A percentile compares a stretch with the other conserved stretches of the same genome.
phyloP scores from a whole-genome alignment of 1,140 invertebrate species.

The Lerema accius region DNA sequence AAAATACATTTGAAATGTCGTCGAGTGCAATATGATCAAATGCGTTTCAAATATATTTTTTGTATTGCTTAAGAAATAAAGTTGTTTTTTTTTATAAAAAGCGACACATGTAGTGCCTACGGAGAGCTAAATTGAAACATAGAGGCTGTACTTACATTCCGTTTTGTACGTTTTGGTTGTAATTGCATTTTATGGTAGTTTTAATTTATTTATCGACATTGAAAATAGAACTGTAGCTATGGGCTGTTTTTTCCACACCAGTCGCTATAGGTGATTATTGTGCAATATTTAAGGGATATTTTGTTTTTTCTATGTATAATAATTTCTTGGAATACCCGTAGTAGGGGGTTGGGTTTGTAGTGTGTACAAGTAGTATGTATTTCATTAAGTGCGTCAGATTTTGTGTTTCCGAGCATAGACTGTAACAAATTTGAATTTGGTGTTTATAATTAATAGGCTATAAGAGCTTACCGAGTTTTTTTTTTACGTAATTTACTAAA shows the following conservation, averaged over 20 bases:
- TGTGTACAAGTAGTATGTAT: constrained; percentile 22
- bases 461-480: constrained; percentile 4
- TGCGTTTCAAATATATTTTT: not conserved
- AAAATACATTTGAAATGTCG: constrained; percentile 6
- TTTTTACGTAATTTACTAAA: no score
- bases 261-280: constrained; percentile 67
- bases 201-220: constrained; percentile 58
- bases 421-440: not conserved
- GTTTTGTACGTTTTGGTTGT: constrained; percentile 65
- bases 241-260: constrained; percentile 69
- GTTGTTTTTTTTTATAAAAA: not conserved
- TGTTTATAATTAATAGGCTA: no score
- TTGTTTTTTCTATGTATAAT: constrained; percentile 51
- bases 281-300: constrained; percentile 66
- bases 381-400: constrained; percentile 37
- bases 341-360: constrained; percentile 37
- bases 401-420: constrained; percentile 44
- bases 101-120: constrained; percentile 12
- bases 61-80: not conserved
- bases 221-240: constrained; percentile 49
- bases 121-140: constrained; percentile 33
- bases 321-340: constrained; percentile 41
- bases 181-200: constrained; percentile 67
- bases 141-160: constrained; percentile 69
- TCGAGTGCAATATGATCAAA: not conserved